Conservation (phyloP, 2,888 invertebrate species). For the Leptinotarsa juncta region DNA sequence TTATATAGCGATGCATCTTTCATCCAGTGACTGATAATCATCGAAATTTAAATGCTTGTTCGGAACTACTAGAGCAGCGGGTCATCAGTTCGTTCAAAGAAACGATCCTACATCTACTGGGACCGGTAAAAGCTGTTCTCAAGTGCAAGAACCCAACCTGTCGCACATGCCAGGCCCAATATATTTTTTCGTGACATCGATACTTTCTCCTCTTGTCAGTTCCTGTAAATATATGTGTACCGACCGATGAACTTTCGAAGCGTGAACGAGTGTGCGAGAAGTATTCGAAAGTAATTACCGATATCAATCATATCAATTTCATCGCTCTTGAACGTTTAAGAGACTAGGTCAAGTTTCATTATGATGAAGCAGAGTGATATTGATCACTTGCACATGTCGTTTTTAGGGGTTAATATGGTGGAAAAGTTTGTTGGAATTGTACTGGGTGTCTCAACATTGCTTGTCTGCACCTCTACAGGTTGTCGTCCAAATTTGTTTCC, state of each 20-base stretch:
- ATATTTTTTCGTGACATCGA: constrained; percentile 13
- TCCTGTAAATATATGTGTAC: constrained; percentile 6
- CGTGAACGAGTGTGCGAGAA: neutral
- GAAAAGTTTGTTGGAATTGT: too few species aligned
- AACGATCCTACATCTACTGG: neutral
- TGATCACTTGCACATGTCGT: neutral
- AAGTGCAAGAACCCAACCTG: constrained; percentile 7
- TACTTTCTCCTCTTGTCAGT: constrained; percentile 7
- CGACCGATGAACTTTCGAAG: constrained; percentile 6
- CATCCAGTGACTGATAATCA: too few species aligned
- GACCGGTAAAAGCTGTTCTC: constrained; percentile 15
- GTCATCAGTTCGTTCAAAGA: neutral
- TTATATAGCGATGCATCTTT: too few species aligned
- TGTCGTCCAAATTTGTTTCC: too few species aligned
- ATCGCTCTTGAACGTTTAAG: neutral
- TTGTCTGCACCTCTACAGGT: too few species aligned
- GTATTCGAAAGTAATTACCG: constrained; percentile 18
- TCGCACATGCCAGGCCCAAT: constrained; percentile 9
- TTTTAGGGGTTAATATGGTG: neutral
- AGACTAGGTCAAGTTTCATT: constrained; percentile 6
- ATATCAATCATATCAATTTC: constrained; percentile 13
- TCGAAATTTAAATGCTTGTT: too few species aligned
- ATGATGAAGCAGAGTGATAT: neutral
- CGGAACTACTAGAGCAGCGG: neutral
- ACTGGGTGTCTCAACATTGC: too few species aligned